These are phyloP conservation scores for Punctoribates punctum DNA, from an alignment of 2,888 invertebrate genomes.

Conservation along the genomic window DNA sequence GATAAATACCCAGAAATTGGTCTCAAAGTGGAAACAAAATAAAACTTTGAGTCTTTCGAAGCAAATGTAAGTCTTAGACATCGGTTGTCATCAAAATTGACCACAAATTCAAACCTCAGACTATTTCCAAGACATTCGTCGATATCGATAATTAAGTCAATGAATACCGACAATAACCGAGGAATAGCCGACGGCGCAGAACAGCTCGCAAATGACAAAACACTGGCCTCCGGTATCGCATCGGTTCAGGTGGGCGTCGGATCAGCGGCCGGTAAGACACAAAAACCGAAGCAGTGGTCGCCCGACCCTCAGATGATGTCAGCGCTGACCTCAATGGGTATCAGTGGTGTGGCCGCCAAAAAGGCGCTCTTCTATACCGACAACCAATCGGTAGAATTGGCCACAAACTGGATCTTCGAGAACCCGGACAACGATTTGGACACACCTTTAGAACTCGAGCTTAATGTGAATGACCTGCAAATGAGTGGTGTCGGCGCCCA, in stretches of 20 bases:
- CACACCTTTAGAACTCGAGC: slow-evolving; percentile 49
- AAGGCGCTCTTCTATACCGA: slow-evolving; percentile 60
- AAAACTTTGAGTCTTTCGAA: too few relatives aligned
- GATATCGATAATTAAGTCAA: too few relatives aligned
- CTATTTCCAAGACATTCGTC: too few relatives aligned
- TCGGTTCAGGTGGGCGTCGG: neutral
- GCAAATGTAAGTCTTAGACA: too few relatives aligned
- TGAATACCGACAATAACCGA: neutral
- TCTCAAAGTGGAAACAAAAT: too few relatives aligned
- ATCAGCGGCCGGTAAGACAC: neutral
- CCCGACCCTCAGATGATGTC: slow-evolving; percentile 55
- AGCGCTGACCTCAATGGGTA: slow-evolving; percentile 56
- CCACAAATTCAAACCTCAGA: too few relatives aligned
- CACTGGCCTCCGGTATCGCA: neutral
- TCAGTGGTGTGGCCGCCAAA: slow-evolving; percentile 54
- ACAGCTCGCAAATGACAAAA: neutral
- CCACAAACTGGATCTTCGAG: slow-evolving; percentile 60
- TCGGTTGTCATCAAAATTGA: too few relatives aligned
- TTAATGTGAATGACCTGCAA: slow-evolving; percentile 27
- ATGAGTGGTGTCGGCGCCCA: neutral
- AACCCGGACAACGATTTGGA: slow-evolving; percentile 53
- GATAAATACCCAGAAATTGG: too few relatives aligned
- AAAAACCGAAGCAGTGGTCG: slow-evolving; percentile 49
- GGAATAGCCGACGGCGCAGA: slow-evolving; percentile 40
- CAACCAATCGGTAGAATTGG: slow-evolving; percentile 59